Evolutionary conservation across 2,113 vertebrate species (phyloP).

Genomic region (Mesoclemmys tuberculata): DNA sequence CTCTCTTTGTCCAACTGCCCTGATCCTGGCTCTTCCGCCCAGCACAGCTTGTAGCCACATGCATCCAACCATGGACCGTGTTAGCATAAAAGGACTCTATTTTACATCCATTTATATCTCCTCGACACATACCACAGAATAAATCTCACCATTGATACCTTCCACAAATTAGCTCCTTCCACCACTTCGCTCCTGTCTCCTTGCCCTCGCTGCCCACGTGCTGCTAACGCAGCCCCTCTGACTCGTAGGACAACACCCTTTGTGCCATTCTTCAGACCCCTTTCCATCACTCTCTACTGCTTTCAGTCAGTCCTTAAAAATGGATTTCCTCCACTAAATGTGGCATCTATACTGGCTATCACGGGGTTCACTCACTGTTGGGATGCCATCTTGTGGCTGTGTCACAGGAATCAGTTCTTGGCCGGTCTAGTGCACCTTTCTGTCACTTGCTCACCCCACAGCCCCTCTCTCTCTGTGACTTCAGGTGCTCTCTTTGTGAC

Average conservation of each 20-base stretch:
- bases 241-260: not conserved
- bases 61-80: not conserved
- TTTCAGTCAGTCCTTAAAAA: not conserved
- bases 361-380: not conserved
- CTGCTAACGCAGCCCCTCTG: not conserved
- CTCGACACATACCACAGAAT: rapidly evolving
- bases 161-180: not conserved
- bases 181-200: not conserved
- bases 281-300: not conserved
- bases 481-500: not conserved
- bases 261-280: too few species aligned
- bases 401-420: not conserved
- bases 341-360: not conserved
- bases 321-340: not conserved
- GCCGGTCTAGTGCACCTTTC: not conserved
- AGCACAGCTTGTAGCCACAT: not conserved
- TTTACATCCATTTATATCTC: not conserved
- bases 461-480: not conserved
- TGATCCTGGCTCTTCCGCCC: not conserved
- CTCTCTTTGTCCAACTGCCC: not conserved
- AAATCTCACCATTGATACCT: not conserved
- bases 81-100: not conserved
- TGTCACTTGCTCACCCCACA: not conserved
- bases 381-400: not conserved
- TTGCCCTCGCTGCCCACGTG: not conserved